These are phyloP conservation scores for Dioctria rufipes DNA, from an alignment of 2,888 invertebrate genomes.

Conservation along the genomic window DNA sequence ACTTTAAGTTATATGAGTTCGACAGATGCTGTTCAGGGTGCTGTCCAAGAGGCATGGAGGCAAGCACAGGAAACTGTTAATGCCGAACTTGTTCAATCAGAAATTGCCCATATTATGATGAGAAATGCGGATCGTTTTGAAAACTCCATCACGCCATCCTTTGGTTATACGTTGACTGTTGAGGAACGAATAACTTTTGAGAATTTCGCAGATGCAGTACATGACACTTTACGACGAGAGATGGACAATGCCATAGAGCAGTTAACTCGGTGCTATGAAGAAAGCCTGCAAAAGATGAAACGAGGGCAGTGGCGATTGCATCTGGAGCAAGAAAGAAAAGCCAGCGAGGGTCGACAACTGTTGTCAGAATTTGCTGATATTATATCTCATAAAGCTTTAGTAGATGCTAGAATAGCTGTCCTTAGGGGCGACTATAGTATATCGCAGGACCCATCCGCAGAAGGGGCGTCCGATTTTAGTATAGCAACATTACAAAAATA, in stretches of 20 bases:
- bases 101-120: constrained; percentile 82
- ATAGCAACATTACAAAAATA: constrained; percentile 66
- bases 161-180: constrained; percentile 77
- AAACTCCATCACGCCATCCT: constrained; percentile 73
- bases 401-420: constrained; percentile 83
- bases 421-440: constrained; percentile 74
- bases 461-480: constrained; percentile 59
- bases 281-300: constrained; percentile 76
- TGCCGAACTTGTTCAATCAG: constrained; percentile 82
- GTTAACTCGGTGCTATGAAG: constrained; percentile 79
- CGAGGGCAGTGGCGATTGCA: constrained; percentile 71
- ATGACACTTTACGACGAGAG: constrained; percentile 80
- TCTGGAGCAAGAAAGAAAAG: constrained; percentile 72
- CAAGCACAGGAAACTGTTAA: constrained; percentile 83
- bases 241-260: constrained; percentile 81
- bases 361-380: constrained; percentile 80
- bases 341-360: constrained; percentile 72
- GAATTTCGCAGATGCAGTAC: constrained; percentile 83
- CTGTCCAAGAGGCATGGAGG: constrained; percentile 83
- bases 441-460: background rate
- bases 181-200: constrained; percentile 81
- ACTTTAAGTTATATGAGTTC: constrained; percentile 76
- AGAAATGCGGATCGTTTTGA: constrained; percentile 82
- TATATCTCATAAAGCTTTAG: constrained; percentile 81
- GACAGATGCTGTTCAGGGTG: constrained; percentile 75